These are phyloP conservation scores for Notothenia coriiceps DNA, from an alignment of 2,113 vertebrate species.

Conservation along the genomic window DNA sequence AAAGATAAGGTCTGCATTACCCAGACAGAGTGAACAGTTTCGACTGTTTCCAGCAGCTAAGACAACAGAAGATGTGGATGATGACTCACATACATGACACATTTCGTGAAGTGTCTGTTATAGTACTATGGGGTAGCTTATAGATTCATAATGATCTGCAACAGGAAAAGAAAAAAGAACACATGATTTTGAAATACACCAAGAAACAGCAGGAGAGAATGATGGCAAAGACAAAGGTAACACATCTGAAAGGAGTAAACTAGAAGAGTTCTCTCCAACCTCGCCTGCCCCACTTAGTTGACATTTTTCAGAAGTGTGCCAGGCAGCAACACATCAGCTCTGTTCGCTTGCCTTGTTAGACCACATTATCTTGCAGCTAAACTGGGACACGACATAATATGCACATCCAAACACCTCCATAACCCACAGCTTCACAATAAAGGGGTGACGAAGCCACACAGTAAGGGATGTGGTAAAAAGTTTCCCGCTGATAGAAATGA, in stretches of 20 bases:
- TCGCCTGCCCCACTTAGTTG: conserved; percentile 62
- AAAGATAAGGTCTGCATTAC: conserved; percentile 54
- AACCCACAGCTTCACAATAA: conserved; percentile 61
- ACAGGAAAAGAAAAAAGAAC: background rate
- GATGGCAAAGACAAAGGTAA: conserved; percentile 21
- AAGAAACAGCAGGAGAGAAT: background rate
- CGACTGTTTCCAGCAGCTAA: conserved; percentile 22
- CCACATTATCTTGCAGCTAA: conserved; percentile 67
- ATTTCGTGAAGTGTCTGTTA: background rate
- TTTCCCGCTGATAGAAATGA: conserved; percentile 72
- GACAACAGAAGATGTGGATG: conserved; percentile 21
- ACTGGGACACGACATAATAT: conserved; percentile 71
- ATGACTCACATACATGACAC: conserved; percentile 29
- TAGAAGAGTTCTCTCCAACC: conserved; percentile 42
- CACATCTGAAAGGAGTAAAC: conserved; percentile 32
- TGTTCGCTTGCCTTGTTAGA: conserved; percentile 64
- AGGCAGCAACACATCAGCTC: conserved; percentile 50
- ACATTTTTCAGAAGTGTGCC: conserved; percentile 69
- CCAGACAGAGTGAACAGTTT: conserved; percentile 21
- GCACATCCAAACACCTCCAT: conserved; percentile 73
- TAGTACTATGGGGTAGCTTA: background rate
- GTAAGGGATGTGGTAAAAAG: conserved; percentile 53
- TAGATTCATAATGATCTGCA: background rate
- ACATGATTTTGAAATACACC: conserved; percentile 9
- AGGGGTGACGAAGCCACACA: conserved; percentile 60